Base-by-base conservation (phyloP, 2,797 vertebrate species). In the Euphonia xanthogaster region DNA sequence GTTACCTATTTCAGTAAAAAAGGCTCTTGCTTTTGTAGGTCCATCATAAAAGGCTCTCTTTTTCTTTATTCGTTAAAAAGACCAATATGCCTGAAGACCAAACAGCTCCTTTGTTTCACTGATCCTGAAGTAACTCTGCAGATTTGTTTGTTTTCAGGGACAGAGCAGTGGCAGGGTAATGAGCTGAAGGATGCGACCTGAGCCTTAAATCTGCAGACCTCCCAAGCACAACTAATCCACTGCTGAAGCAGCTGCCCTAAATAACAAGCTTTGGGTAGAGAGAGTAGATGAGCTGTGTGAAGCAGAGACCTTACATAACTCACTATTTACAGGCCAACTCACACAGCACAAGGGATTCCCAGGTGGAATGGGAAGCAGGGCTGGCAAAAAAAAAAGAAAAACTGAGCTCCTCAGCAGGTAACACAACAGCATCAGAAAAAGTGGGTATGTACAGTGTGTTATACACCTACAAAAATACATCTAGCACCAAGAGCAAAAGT, bases 231-330 rank as follows among this genome's bases (percentile, higher is more conserved):
- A 65, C 58, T 93, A 93, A 93, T 97, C 78, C 78, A 85, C 33
- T 72, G 62, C 63, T 55, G 95, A 89, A 97, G 91, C 86, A 50
- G 61, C 86, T 86, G 73, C 70, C 92, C 94, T 95, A 97, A 97
- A 97, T 95, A 95, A 80, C 30, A 31, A 68, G 58, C 79, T 95
- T 14, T 79, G 71, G 87, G 44, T 0, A 51, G 47, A 24, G 40
- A 63, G 65, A 44, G 39, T 4, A 77, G 66, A 62, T 19, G 37
- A 81, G 37, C 76, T 51, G 37, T 0, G 14, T 23, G 51, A 90
- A 82, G 47, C 28, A 74, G 61, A 75, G 51, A 53, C 58, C 61
- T 91, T 71, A 90, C 28, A 0, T 62, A 95, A 94, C 33, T 72
- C 54, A 31, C 50, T 76, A 25, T 67, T 96, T 74, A 84, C 50